Evolutionary conservation across 1,140 invertebrate species (phyloP), one percentile per base, ranked within the genome.

Genomic region (Brachystomella parvula): DNA sequence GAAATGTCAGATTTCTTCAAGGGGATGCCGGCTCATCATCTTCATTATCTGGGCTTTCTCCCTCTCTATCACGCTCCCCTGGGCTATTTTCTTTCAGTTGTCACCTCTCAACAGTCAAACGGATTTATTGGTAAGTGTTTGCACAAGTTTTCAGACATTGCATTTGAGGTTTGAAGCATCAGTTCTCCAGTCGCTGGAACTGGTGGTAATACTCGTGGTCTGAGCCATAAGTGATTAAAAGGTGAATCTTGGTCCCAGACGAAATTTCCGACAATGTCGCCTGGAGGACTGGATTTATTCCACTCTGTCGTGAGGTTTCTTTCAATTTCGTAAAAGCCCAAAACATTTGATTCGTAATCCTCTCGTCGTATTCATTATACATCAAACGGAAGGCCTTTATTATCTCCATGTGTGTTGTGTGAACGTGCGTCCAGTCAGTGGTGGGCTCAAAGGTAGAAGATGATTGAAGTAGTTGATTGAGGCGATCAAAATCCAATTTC

Each of bases 11-110:
- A 79, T 83, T 62, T 78, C 79, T 2, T 76, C 76, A 6, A 71
- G 75, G 53, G 76, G 73, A 21, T 78, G 77, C 19, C 74, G 77
- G 1, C 65, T 76, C 6, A 76, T 81, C 62, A 81, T 83, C 35
- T 61, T 75, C 0, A 58, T 79, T 67, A 81, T 83, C 65, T 83
- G 82, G 82, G 64, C 77, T 3, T 74, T 68, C 58, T 79, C 81
- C 17, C 58, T 78, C 3, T 68, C 74, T 35, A 76, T 82, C 21
- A 79, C 80, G 32, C 71, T 81, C 0, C 82, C 82, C 0, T 83
- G 82, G 82, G 77, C 78, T 0, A 72, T 83, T 1, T 81, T 78
- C 73, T 82, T 82, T 71, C 75, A 75, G 6, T 72, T 79, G 44
- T 47, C 53, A 17, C 65, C 71, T 44, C 59, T 72, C n/a, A 67